Evolutionary conservation across 1,140 invertebrate species (phyloP), one percentile per base, ranked within the genome.

Genomic region (Drosophila watanabei): DNA sequence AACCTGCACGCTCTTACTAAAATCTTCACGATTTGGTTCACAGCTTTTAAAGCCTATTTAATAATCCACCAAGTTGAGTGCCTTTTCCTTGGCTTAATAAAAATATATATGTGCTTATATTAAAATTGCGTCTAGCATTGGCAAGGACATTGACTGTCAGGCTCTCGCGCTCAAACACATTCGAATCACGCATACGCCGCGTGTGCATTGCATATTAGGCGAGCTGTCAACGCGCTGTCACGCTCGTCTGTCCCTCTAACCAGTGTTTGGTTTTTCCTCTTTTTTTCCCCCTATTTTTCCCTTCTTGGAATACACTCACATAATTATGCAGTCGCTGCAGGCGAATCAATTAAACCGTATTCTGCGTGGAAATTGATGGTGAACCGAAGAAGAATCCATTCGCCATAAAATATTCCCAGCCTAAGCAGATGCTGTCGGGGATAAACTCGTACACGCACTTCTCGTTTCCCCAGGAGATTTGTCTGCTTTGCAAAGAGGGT

Each of bases 161-260:
- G 14, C 37, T 51, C 56, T 37, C 54, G 68, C 68, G 28, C 37
- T 64, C 18, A 18, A 46, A 39, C 18, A 57, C 60, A 81, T 79
- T 85, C 73, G 79, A 90, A 89, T 85, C 85, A 89, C 85, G 86
- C 86, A 90, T 90, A 79, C 84, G 80, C 69, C 73, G 59, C 72
- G 80, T 81, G 68, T 79, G 85, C 80, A 77, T 87, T 66, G 79
- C 79, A 77, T 80, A 79, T 69, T 78, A 63, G 48, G 63, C 14
- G n/a, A 62, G 45, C 63, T 65, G 45, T 68, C 66, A 76, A 65
- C 65, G 63, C 78, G 77, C 66, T 88, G 79, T 86, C 73, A 52
- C 65, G 48, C 59, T 14, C 56, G 48, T 49, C 75, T 58, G 43
- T 70, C 41, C 24, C 35, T 78, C 49, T 32, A 39, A n/a, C 68